phyloP scores from a whole-genome alignment of 2,888 invertebrate genomes.

The Tubulanus polymorphus region DNA sequence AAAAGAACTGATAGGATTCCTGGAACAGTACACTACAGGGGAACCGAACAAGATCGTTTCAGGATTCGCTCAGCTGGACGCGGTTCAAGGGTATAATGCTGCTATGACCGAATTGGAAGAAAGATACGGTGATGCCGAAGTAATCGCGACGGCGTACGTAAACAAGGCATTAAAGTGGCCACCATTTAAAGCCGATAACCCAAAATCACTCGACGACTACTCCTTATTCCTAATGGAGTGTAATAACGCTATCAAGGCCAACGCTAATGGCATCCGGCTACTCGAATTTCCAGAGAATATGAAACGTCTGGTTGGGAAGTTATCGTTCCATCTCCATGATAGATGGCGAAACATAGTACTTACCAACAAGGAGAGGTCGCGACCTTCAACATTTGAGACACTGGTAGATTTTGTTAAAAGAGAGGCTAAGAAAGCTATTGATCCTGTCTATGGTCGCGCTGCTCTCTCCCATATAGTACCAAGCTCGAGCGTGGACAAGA shows the following conservation, averaged over 20 bases:
- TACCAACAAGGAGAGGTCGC: neutral
- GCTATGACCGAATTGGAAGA: too few relatives aligned
- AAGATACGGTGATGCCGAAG: constrained; percentile 9
- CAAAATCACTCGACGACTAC: constrained; percentile 3
- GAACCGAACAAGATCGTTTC: too few relatives aligned
- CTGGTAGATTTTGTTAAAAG: constrained; percentile 9
- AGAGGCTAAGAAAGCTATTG: constrained; percentile 12
- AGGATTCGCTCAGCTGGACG: too few relatives aligned
- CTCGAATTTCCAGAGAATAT: constrained; percentile 12
- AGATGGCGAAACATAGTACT: constrained; percentile 7
- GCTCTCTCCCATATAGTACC: too few relatives aligned
- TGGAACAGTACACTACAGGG: too few relatives aligned
- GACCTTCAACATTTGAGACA: constrained; percentile 2
- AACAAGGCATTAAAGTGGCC: constrained; percentile 16
- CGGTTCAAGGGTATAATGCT: too few relatives aligned
- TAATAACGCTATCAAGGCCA: constrained; percentile 3
- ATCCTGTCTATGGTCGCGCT: constrained; percentile 9
- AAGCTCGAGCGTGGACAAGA: too few relatives aligned
- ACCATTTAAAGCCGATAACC: constrained; percentile 4
- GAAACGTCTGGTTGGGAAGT: neutral
- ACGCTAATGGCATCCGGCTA: constrained; percentile 2
- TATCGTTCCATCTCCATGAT: constrained; percentile 4
- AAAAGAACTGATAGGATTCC: too few relatives aligned
- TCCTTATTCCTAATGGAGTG: constrained; percentile 4
- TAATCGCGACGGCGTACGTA: constrained; percentile 11